Percentiles rank a stretch among this genome's conserved stretches.
Conservation (phyloP, 2,797 vertebrate species). For the Cyclura pinguis region DNA sequence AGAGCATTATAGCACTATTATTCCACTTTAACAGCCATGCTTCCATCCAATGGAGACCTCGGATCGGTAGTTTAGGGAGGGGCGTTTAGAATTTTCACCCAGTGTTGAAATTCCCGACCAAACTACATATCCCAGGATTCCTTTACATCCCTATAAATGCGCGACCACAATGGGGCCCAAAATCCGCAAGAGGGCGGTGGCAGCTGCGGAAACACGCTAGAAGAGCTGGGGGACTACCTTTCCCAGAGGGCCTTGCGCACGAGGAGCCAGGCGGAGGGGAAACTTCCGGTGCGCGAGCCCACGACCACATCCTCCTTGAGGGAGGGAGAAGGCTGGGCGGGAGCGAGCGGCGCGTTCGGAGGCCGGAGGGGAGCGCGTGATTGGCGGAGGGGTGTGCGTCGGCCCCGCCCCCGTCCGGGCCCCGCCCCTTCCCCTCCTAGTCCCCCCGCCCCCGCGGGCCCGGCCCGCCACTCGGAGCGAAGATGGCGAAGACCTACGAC, state of each 20-base stretch:
- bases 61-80: too few species aligned
- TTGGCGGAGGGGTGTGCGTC: not conserved
- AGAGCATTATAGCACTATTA: too few species aligned
- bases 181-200: not conserved
- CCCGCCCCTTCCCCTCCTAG: not conserved
- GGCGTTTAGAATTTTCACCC: too few species aligned
- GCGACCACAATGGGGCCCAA: too few species aligned
- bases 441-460: not conserved
- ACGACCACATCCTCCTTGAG: not conserved
- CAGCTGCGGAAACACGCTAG: not conserved
- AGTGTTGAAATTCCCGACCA: too few species aligned
- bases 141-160: too few species aligned
- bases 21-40: too few species aligned
- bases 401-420: not conserved
- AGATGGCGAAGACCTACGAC: slow-evolving; percentile 98
- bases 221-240: slow-evolving; percentile 41
- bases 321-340: too few species aligned
- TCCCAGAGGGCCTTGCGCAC: slow-evolving; percentile 50
- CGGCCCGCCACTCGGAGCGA: slow-evolving; percentile 71
- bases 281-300: not conserved
- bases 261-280: not conserved
- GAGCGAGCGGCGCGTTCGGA: too few species aligned
- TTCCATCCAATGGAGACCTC: too few species aligned
- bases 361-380: too few species aligned
- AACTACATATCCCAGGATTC: too few species aligned